Percentiles rank a stretch among this genome's conserved stretches.
phyloP scores from a whole-genome alignment of 2,888 invertebrate species.

The Drosophila incognita region DNA sequence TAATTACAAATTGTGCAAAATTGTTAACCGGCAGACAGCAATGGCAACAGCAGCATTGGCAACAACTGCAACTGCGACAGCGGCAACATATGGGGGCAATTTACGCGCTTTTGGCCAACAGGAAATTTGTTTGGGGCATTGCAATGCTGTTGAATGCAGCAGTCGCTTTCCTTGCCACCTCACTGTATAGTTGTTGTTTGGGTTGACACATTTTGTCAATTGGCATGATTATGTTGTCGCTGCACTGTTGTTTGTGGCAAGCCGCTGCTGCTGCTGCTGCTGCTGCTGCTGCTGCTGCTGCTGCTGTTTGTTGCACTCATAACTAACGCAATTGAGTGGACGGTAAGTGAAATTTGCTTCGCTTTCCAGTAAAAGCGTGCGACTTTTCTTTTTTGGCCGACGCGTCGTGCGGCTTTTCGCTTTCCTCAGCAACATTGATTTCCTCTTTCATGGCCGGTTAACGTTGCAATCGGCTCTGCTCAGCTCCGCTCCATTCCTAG shows the following conservation, averaged over 20 bases:
- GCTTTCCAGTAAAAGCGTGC: constrained; percentile 70
- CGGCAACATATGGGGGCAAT: constrained; percentile 34
- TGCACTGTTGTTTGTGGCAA: constrained; percentile 16
- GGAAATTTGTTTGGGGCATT: constrained; percentile 61
- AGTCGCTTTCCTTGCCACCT: constrained; percentile 40
- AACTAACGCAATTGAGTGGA: constrained; percentile 62
- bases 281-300: constrained; percentile 12
- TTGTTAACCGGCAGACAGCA: constrained; percentile 42
- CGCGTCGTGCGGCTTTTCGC: constrained; percentile 43
- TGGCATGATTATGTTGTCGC: constrained; percentile 73
- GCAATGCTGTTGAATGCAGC: constrained; percentile 46
- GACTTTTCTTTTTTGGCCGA: constrained; percentile 59
- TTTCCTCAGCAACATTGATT: constrained; percentile 70
- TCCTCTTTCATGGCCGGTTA: constrained; percentile 78
- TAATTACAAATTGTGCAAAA: constrained; percentile 73
- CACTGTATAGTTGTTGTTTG: constrained; percentile 18
- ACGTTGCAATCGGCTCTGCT: constrained; percentile 22
- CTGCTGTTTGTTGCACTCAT: constrained; percentile 54
- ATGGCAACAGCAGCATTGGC: constrained; percentile 11
- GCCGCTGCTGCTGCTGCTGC: constrained; percentile 13
- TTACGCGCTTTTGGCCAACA: constrained; percentile 73
- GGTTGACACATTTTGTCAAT: constrained; percentile 69
- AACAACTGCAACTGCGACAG: constrained; percentile 5
- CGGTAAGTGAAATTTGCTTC: constrained; percentile 73
- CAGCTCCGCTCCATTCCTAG: constrained; percentile 20